Percentiles rank a stretch among this genome's conserved stretches.
Evolutionary conservation across 2,888 invertebrate species (phyloP).

Genomic region (Metellina segmentata): DNA sequence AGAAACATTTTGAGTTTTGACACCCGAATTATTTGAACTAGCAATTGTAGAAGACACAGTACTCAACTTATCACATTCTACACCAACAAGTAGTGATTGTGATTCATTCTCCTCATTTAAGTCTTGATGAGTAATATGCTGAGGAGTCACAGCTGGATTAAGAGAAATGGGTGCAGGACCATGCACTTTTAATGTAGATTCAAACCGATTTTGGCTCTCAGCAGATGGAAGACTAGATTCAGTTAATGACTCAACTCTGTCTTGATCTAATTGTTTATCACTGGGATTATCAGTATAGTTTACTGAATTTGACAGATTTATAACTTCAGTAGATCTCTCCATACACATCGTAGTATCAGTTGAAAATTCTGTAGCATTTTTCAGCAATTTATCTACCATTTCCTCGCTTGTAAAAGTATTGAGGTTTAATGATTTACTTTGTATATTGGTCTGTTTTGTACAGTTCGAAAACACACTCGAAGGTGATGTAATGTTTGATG

Average conservation of each 20-base stretch:
- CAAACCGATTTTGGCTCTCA: too few relatives aligned
- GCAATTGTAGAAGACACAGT: too few relatives aligned
- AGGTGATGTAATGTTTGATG: not conserved
- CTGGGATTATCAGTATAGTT: not conserved
- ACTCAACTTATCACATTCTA: not conserved
- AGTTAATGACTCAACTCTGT: not conserved
- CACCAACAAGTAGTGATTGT: not conserved
- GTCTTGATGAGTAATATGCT: not conserved
- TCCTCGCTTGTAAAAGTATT: not conserved
- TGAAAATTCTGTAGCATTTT: not conserved
- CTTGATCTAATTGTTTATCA: not conserved
- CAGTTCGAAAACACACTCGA: not conserved
- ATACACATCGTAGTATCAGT: not conserved
- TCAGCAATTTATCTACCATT: not conserved
- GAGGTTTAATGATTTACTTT: not conserved
- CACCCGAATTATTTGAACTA: not conserved
- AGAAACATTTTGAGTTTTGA: not conserved
- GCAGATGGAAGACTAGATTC: not conserved
- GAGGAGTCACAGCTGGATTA: not conserved
- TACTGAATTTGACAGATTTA: not conserved
- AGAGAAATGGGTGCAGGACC: not conserved
- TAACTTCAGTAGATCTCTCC: not conserved
- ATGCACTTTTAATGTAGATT: too few relatives aligned
- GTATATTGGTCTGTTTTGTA: not conserved
- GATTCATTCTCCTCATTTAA: not conserved